These are phyloP conservation scores for Mus spretus DNA, from an alignment of 2,797 vertebrate genomes.

Conservation along the genomic window DNA sequence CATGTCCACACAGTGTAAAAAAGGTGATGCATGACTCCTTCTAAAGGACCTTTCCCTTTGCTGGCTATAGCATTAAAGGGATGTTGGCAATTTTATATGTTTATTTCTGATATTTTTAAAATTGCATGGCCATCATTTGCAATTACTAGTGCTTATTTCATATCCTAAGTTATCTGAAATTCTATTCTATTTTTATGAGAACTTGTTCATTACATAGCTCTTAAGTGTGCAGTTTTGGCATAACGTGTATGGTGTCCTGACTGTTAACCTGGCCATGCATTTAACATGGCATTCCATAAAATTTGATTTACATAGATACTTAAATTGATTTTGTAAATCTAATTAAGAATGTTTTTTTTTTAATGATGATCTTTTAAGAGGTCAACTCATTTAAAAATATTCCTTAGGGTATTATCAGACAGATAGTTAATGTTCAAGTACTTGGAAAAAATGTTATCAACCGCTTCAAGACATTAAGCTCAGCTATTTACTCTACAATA, in stretches of 20 bases:
- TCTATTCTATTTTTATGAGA: slow-evolving; percentile 6
- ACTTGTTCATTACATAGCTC: not conserved
- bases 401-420: slow-evolving; percentile 45
- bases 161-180: not conserved
- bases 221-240: not conserved
- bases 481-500: slow-evolving; percentile 44
- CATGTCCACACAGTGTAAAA: not conserved
- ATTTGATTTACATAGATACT: slow-evolving; percentile 74
- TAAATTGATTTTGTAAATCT: slow-evolving; percentile 70
- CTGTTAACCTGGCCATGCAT: slow-evolving; percentile 23
- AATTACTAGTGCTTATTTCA: slow-evolving; percentile 28
- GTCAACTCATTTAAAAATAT: slow-evolving; percentile 71
- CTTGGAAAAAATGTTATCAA: slow-evolving; percentile 69
- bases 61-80: slow-evolving; percentile 11
- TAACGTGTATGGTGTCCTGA: not conserved
- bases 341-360: slow-evolving; percentile 77
- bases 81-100: not conserved
- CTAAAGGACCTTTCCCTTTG: not conserved
- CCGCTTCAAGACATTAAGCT: slow-evolving; percentile 63
- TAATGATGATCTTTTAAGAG: slow-evolving; percentile 76
- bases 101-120: not conserved
- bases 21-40: not conserved
- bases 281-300: slow-evolving; percentile 46
- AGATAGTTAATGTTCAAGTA: slow-evolving; percentile 69
- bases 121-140: not conserved